Evolutionary conservation across 2,888 invertebrate species (phyloP), one percentile per base, ranked within the genome.

Genomic region (Cistogaster globosa): DNA sequence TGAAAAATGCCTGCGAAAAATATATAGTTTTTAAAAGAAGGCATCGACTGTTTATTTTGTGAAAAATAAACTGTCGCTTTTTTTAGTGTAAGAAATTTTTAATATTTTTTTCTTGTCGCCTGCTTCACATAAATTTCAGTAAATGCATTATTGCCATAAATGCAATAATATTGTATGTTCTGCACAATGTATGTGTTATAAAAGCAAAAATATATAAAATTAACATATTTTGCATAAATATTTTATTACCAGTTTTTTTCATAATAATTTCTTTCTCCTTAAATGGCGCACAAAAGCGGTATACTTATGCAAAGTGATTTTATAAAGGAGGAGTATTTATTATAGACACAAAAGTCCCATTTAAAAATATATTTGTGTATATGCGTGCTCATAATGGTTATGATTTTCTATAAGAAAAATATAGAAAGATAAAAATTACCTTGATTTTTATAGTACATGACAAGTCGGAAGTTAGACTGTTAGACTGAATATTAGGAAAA

Each of bases 171-270:
- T 62, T 74, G 55, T 71, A 55, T 62, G 63, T 68, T 53, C 32
- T 81, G 36, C 20, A 75, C 48, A 68, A 42, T 63, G 42, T 51
- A 68, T 48, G 51, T 67, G 48, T 60, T 74, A 42, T 72, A 74
- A 57, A 57, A 74, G 16, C 20, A 74, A 22, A 53, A 20, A 53
- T 18, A 20, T 22, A 42, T 26, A 77, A 26, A 68, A 45, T 18
- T 18, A 57, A 67, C 58, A 68, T 58, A 69, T 67, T 75, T 85
- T 81, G 81, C 81, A 84, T 84, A 84, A 77, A 81, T 81, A 75
- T 78, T 74, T 85, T 78, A 82, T 78, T 68, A 69, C 42, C n/a
- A 60, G 36, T 62, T 22, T 67, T 63, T 18, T 16, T 9, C 42
- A 53, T 57, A 53, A 67, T 67, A 42, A n/a, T n/a, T n/a, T 67